Percentiles rank a stretch among this genome's conserved stretches.
phyloP scores from a whole-genome alignment of 1,140 invertebrate species.

The Cydia fagiglandana region DNA sequence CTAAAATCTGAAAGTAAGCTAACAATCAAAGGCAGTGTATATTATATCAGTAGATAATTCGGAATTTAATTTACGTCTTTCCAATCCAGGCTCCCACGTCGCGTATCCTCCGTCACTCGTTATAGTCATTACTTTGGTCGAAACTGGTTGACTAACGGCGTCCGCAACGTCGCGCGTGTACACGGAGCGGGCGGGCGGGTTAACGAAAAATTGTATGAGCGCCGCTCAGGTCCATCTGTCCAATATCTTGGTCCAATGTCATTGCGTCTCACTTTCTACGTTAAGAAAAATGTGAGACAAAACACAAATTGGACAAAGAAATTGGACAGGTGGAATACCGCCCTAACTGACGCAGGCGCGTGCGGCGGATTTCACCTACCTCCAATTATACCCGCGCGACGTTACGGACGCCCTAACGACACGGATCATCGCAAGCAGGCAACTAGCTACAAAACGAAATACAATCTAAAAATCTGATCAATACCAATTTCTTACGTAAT shows the following conservation, averaged over 20 bases:
- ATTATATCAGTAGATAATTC: constrained; percentile 28
- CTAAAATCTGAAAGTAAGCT: constrained; percentile 60
- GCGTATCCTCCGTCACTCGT: neutral
- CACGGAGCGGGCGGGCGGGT: no score
- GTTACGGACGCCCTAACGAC: neutral
- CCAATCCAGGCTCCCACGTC: neutral
- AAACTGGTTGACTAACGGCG: neutral
- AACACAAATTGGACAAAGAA: no score
- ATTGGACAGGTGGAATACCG: no score
- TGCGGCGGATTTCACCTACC: no score
- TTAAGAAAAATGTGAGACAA: no score
- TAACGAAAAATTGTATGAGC: no score
- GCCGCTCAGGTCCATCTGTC: no score
- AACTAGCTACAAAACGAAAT: constrained; percentile 3
- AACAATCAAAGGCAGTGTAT: constrained; percentile 50
- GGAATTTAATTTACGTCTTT: neutral
- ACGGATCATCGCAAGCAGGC: neutral
- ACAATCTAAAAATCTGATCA: neutral
- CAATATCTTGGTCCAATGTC: no score
- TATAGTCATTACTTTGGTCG: neutral
- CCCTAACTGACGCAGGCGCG: no score
- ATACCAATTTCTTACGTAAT: neutral
- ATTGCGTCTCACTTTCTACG: no score
- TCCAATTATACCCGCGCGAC: no score
- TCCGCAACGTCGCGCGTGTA: no score